Percentiles rank a stretch among this genome's conserved stretches.
Conservation (phyloP, 2,113 vertebrate species). For the Parus major region DNA sequence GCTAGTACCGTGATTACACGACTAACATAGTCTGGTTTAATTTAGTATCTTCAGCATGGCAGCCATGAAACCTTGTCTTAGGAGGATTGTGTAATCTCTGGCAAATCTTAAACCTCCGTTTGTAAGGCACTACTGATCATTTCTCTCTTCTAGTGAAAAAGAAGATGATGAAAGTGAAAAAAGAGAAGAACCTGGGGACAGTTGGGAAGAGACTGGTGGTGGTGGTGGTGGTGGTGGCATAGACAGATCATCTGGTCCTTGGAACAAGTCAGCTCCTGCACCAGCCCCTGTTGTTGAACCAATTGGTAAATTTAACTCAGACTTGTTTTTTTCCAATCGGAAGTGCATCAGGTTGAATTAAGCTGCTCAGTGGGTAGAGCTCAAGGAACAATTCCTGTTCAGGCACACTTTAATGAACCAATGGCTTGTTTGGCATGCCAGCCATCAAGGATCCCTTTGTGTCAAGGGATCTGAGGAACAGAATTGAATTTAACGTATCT, state of each 20-base stretch:
- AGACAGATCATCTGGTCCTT: slow-evolving; percentile 90
- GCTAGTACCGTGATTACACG: neutral
- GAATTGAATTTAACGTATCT: neutral
- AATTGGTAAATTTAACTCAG: slow-evolving; percentile 76
- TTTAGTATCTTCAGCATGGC: neutral
- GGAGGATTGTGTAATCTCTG: neutral
- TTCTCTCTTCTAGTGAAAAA: slow-evolving; percentile 82
- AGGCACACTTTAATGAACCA: neutral
- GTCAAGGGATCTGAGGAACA: neutral
- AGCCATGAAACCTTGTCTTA: neutral
- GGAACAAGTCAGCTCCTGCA: slow-evolving; percentile 89
- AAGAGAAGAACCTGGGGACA: slow-evolving; percentile 87
- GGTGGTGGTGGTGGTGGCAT: slow-evolving; percentile 75
- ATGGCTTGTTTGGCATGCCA: neutral
- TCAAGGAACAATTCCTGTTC: neutral
- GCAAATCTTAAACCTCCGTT: neutral
- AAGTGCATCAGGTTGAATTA: neutral
- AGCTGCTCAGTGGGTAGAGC: neutral
- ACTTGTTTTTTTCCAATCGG: neutral
- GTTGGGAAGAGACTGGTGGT: slow-evolving; percentile 87
- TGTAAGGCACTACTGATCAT: neutral
- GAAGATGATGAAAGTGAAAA: slow-evolving; percentile 95
- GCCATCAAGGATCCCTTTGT: neutral
- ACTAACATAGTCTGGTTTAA: neutral
- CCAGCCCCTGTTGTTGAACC: slow-evolving; percentile 76